A percentile compares a stretch with the other conserved stretches of the same genome.
Conservation (phyloP, 2,797 vertebrate genomes). For the Bradypodion pumilum region DNA sequence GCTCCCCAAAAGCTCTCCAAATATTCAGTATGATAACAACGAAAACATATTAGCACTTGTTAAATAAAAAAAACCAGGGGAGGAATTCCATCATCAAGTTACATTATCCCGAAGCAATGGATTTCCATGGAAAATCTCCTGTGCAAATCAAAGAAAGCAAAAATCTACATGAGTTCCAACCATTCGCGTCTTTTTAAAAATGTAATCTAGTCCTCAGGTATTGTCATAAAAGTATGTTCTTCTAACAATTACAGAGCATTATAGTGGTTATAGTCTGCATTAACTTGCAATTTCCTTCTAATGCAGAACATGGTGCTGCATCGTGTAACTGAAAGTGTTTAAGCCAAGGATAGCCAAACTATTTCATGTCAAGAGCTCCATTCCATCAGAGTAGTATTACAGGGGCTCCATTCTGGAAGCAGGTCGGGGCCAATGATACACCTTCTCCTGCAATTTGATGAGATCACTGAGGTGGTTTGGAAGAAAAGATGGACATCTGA, state of each 20-base stretch:
- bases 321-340: not conserved
- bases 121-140: constrained; percentile 33
- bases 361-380: no score
- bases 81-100: constrained; percentile 16
- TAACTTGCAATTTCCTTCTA: not conserved
- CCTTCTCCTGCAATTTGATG: not conserved
- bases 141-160: not conserved
- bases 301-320: not conserved
- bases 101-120: not conserved
- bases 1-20: constrained; percentile 18
- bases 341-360: no score
- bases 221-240: not conserved
- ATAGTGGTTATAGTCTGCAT: not conserved
- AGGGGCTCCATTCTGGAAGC: no score
- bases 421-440: not conserved
- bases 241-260: not conserved
- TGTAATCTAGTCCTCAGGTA: not conserved
- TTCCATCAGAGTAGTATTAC: no score
- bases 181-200: not conserved
- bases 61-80: constrained; percentile 4
- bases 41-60: constrained; percentile 7
- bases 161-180: not conserved
- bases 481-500: not conserved
- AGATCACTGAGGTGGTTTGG: not conserved
- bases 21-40: constrained; percentile 1